These are phyloP conservation scores for Oenanthe oenanthe DNA, from an alignment of 2,113 vertebrate genomes.

Conservation along the genomic window DNA sequence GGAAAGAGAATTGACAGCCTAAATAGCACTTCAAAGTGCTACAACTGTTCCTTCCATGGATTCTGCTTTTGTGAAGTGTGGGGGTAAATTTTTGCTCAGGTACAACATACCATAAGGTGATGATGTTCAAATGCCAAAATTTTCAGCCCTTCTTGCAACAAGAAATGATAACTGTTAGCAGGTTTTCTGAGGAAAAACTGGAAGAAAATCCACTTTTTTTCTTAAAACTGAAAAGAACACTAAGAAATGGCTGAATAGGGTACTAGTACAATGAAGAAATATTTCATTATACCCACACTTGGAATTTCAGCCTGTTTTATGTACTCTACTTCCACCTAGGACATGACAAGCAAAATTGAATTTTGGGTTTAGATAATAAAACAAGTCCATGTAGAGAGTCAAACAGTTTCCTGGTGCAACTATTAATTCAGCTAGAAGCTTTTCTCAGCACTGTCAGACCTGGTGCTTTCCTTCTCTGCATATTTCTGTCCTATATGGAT, in stretches of 20 bases:
- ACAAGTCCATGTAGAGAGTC: neutral
- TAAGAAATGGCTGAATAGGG: neutral
- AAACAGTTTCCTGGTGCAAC: neutral
- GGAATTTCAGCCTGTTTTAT: neutral
- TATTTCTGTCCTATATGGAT: fast-evolving
- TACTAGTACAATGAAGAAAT: neutral
- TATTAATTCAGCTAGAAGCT: neutral
- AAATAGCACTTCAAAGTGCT: neutral
- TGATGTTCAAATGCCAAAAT: neutral
- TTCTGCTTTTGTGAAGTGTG: neutral
- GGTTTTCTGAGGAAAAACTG: neutral
- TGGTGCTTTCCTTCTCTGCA: neutral
- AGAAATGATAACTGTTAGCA: neutral
- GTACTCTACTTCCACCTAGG: neutral
- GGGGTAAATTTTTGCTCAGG: neutral
- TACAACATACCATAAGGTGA: neutral
- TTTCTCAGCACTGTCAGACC: neutral
- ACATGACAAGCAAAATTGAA: neutral
- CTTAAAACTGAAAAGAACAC: neutral
- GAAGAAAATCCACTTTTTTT: neutral
- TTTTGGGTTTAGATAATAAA: neutral
- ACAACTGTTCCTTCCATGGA: neutral
- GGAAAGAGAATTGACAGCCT: neutral
- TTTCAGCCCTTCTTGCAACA: neutral
- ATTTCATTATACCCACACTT: neutral